Evolutionary conservation across 2,113 vertebrate species (phyloP), one percentile per base, ranked within the genome.

Genomic region (Spea multiplicata): DNA sequence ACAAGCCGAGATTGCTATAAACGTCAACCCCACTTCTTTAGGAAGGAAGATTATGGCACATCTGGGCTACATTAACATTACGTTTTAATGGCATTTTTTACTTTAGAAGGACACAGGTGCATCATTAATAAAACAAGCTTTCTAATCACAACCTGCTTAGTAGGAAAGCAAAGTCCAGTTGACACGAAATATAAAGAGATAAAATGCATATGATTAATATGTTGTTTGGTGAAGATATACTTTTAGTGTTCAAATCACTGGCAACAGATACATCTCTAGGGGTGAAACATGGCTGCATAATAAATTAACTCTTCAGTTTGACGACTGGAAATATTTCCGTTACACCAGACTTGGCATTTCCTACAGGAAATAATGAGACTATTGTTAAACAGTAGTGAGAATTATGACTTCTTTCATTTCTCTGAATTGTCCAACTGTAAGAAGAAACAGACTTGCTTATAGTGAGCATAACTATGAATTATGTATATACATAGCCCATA

Each of bases 261-360:
- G 14, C 57, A 61, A 61, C 13, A 61, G 9, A 10, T 61, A 14
- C 8, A 61, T 61, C 57, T 61, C 57, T 5, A 61, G 57, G 14
- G 57, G 5, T 3, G 14, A 61, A n/a, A 44, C 45, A 70, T 16
- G 6, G 7, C 68, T 70, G 48, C 14, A 70, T 50, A 70, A 17
- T 8, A 50, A 70, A 68, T 68, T 46, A 44, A 69, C 12, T 47
- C 57, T 5, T 47, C 45, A 47, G 13, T 4, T 8, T 68, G 13
- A 48, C 13, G 9, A 68, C 3, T n/a, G n/a, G 1, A 48, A 3
- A n/a, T 69, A 14, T 69, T 69, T 69, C 6, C 66, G 5, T 13
- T 69, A n/a, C 5, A 69, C 66, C 12, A 49, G 66, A 4, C 44
- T 48, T 14, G 66, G 66, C n/a, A 69, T 49, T 69, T 69, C 16